phyloP scores from a whole-genome alignment of 2,113 vertebrate species.

The Crotalus viridis region DNA sequence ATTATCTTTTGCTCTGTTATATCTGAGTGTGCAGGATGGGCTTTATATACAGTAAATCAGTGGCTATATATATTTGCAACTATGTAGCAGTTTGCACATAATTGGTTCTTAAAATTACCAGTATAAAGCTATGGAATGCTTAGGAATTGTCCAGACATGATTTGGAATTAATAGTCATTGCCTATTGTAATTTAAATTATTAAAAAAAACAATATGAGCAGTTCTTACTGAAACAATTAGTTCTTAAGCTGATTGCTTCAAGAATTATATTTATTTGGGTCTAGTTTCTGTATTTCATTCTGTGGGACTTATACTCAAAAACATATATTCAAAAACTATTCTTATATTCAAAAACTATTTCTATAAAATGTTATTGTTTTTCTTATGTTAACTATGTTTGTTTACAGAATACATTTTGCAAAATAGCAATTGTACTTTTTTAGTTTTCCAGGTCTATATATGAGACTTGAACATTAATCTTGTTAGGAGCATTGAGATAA shows the following conservation, averaged over 20 bases:
- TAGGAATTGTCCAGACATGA: not conserved
- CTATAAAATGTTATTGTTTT: not conserved
- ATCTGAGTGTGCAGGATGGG: not conserved
- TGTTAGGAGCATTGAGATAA: not conserved
- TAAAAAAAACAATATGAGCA: not conserved
- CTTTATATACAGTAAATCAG: not conserved
- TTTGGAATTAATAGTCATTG: not conserved
- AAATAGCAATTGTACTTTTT: not conserved
- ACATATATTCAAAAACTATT: not conserved
- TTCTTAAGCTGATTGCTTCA: slow-evolving; percentile 24
- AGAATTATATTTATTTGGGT: slow-evolving; percentile 42
- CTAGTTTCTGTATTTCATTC: slow-evolving; percentile 30
- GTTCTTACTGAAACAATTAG: slow-evolving; percentile 1
- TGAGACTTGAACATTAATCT: not conserved
- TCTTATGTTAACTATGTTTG: slow-evolving; percentile 33
- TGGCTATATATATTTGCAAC: not conserved
- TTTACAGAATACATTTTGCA: slow-evolving; percentile 16
- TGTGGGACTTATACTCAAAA: slow-evolving; percentile 5
- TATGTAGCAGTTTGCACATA: not conserved
- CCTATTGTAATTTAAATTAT: slow-evolving; percentile 15
- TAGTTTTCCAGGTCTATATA: not conserved
- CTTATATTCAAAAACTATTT: not conserved
- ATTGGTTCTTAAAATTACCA: not conserved
- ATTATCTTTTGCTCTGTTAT: not conserved
- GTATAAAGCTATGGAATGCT: not conserved